Base-by-base conservation (phyloP, 2,888 invertebrate genomes). In the Gortyna flavago region DNA sequence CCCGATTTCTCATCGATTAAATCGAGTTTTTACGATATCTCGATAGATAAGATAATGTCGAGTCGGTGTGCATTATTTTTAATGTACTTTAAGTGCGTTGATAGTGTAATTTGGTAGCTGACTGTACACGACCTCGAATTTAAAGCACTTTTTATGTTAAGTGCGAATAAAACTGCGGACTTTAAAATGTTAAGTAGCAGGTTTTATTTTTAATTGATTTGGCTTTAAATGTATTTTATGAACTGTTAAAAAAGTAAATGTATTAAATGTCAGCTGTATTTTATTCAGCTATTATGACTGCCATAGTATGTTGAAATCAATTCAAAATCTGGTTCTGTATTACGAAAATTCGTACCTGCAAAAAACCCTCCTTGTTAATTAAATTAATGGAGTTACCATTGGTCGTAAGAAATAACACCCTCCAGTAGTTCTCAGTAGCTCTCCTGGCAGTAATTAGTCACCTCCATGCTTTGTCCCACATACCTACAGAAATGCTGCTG, bases 41-140 rank as follows among this genome's bases (percentile, higher is more conserved):
- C 80, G 77, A 89, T 88, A 87, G 88, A 89, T 87, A 88, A 89
- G 80, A 76, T 80, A 80, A 83, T 79, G 73, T 76, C 35, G 71
- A 80, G 71, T 80, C 66, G 73, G 76, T 66, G 65, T 76, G 78
- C 71, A 80, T 87, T 85, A 80, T 80, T 86, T 86, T 86, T 79
- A 87, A 86, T 81, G 82, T 79, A 67, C 70, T 79, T 78, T 79
- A 87, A 87, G 75, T 82, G 75, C 75, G 64, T 75, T 25, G 71
- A 82, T 84, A 89, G 89, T 89, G 89, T 88, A 88, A 87, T 88
- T 86, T 87, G 89, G 88, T 85, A 88, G 88, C 88, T 38, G 80
- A 85, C 68, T 80, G 87, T 85, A 80, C 79, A 9, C 32, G 75
- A 72, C 80, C 80, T 82, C 85, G 79, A 51, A 64, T 74, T 75